These are phyloP conservation scores for Meriones unguiculatus DNA, from an alignment of 2,113 vertebrate species.

Conservation along the genomic window DNA sequence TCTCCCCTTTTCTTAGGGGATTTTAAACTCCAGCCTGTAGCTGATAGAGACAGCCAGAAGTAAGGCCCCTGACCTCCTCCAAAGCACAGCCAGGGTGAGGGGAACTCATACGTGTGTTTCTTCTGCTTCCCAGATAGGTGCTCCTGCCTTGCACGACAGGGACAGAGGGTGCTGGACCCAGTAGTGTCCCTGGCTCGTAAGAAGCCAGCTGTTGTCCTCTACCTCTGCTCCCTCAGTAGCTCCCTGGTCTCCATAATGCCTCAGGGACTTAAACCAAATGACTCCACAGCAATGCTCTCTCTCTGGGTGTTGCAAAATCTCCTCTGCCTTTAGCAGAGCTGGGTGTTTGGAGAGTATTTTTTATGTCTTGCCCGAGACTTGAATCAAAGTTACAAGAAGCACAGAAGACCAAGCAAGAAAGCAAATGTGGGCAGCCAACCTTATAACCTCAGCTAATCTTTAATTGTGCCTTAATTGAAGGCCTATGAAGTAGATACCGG, in stretches of 20 bases:
- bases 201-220: no score
- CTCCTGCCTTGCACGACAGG: not conserved
- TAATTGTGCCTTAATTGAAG: constrained; percentile 76
- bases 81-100: not conserved
- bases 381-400: constrained; percentile 73
- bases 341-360: constrained; percentile 67
- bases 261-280: constrained; percentile 30
- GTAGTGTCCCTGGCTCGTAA: accelerated
- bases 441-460: constrained; percentile 76
- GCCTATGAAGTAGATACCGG: constrained; percentile 49
- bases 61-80: not conserved
- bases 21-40: not conserved
- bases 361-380: constrained; percentile 73
- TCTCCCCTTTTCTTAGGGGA: not conserved
- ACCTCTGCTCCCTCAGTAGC: not conserved
- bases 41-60: not conserved
- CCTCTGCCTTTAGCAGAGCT: constrained; percentile 56
- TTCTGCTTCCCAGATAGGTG: not conserved
- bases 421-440: constrained; percentile 70
- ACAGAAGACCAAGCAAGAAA: constrained; percentile 63
- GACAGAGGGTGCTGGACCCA: not conserved
- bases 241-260: not conserved
- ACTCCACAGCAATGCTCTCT: constrained; percentile 47
- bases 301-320: constrained; percentile 51
- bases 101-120: not conserved